A percentile compares a stretch with the other conserved stretches of the same genome.
These are phyloP conservation scores for Himantopus leucocephalus DNA, from an alignment of 2,113 vertebrate species.

Conservation along the genomic window DNA sequence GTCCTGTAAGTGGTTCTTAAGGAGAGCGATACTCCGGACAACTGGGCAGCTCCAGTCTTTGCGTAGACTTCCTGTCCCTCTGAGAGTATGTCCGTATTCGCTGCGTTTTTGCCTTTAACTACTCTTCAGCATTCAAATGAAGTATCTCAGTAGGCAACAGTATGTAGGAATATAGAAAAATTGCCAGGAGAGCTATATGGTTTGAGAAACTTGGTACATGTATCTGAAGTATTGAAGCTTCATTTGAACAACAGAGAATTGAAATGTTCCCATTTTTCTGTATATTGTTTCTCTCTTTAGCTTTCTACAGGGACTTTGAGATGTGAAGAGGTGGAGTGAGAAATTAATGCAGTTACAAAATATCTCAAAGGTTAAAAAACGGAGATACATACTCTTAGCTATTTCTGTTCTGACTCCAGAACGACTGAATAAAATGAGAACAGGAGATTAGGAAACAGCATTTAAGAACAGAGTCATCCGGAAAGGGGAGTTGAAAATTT, in stretches of 20 bases:
- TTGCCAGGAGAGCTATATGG: rapidly evolving
- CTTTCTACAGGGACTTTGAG: neutral
- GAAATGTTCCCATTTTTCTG: neutral
- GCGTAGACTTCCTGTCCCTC: neutral
- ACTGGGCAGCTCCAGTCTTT: neutral
- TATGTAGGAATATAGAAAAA: neutral
- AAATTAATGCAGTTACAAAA: neutral
- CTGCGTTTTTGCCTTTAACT: neutral
- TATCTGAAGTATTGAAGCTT: neutral
- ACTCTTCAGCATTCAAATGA: neutral
- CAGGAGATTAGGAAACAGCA: neutral
- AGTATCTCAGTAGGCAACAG: neutral
- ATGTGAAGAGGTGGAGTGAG: constrained; percentile 14
- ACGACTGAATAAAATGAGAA: neutral
- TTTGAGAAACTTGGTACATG: neutral
- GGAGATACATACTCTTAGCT: neutral
- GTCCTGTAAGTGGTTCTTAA: neutral
- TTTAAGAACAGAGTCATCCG: neutral
- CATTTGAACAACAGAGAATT: neutral
- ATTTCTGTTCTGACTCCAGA: neutral
- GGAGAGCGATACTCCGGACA: neutral
- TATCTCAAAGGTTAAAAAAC: constrained; percentile 9
- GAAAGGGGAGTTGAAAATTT: neutral
- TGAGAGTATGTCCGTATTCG: neutral
- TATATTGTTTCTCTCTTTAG: neutral